A percentile compares a stretch with the other conserved stretches of the same genome.
Conservation (phyloP, 2,888 invertebrate genomes). For the Cephonodes hylas region DNA sequence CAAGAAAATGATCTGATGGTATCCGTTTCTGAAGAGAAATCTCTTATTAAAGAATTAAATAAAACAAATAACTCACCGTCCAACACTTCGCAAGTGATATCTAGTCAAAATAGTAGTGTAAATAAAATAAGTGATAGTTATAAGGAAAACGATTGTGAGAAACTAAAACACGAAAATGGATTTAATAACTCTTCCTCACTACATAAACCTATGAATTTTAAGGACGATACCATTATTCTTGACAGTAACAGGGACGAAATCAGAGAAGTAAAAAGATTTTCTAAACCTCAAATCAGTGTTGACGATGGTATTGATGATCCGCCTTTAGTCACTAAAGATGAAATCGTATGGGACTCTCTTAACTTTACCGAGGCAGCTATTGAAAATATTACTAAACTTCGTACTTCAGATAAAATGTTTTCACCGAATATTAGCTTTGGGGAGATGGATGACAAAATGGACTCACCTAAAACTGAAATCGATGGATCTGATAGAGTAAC, state of each 20-base stretch:
- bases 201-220: neutral
- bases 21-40: neutral
- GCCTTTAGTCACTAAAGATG: slow-evolving; percentile 37
- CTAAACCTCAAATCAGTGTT: neutral
- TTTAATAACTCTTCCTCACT: neutral
- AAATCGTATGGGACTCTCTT: slow-evolving; percentile 65
- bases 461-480: neutral
- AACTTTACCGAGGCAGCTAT: slow-evolving; percentile 57
- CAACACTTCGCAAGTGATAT: neutral
- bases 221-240: neutral
- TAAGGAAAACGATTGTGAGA: neutral
- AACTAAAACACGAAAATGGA: neutral
- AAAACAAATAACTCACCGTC: neutral
- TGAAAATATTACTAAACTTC: slow-evolving; percentile 53
- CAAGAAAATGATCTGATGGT: neutral
- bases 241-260: neutral
- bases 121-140: neutral
- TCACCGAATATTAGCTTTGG: slow-evolving; percentile 67
- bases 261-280: neutral
- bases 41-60: neutral
- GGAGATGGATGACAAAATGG: slow-evolving; percentile 41
- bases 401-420: slow-evolving; percentile 43
- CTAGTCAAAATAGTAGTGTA: neutral
- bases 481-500: slow-evolving; percentile 23
- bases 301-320: slow-evolving; percentile 17